Conservation (phyloP, 2,113 vertebrate genomes). For the Rafetus swinhoei region DNA sequence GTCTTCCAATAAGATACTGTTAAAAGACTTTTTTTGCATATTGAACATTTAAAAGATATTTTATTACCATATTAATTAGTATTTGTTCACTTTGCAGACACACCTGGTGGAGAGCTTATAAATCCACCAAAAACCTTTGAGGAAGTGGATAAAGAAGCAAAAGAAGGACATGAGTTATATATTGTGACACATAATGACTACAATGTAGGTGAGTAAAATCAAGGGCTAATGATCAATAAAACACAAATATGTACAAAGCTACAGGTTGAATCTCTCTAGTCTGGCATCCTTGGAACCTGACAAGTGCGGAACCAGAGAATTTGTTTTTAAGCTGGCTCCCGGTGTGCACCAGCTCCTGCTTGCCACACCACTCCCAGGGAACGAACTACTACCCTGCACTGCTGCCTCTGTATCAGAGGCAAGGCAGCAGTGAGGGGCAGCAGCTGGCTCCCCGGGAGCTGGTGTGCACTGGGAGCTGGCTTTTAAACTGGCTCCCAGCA, state of each 20-base stretch:
- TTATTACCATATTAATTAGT: accelerated
- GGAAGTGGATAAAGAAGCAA: slow-evolving; percentile 80
- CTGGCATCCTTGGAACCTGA: too few relatives aligned
- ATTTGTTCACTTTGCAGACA: slow-evolving; percentile 61
- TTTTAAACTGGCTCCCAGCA: too few relatives aligned
- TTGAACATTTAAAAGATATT: not conserved
- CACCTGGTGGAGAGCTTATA: slow-evolving; percentile 74
- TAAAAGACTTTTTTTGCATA: not conserved
- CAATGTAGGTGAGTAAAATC: slow-evolving; percentile 79
- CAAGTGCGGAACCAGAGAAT: too few relatives aligned
- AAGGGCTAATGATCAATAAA: not conserved
- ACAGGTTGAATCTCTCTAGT: too few relatives aligned
- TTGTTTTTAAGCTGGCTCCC: too few relatives aligned
- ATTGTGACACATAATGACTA: slow-evolving; percentile 83
- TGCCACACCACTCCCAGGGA: too few relatives aligned
- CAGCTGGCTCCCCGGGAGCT: too few relatives aligned
- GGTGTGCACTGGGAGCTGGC: too few relatives aligned
- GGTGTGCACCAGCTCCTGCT: too few relatives aligned
- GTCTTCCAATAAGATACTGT: not conserved
- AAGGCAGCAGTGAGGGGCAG: too few relatives aligned
- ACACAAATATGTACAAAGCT: not conserved
- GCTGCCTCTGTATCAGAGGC: too few relatives aligned
- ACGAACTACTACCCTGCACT: too few relatives aligned
- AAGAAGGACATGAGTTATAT: slow-evolving; percentile 80
- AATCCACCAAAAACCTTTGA: slow-evolving; percentile 83